These are phyloP conservation scores for Fistularia tabacaria DNA, from an alignment of 2,797 vertebrate species.

Conservation along the genomic window DNA sequence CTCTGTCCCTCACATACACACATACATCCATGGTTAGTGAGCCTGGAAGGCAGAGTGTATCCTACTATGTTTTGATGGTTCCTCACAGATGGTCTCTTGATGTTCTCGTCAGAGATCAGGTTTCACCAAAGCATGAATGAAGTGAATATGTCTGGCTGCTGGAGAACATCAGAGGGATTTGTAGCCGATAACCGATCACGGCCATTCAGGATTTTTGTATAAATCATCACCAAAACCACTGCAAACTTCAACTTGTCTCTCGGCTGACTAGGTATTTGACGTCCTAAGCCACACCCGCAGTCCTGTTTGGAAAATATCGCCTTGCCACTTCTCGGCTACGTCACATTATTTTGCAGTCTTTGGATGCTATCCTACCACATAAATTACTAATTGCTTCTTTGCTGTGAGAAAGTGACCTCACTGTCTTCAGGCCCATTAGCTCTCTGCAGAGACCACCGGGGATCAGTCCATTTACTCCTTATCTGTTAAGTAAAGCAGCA, in stretches of 20 bases:
- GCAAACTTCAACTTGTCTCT: not conserved
- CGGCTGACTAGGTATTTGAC: not conserved
- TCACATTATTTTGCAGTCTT: too few relatives aligned
- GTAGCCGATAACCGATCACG: slow-evolving; percentile 3
- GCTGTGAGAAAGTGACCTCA: slow-evolving; percentile 69
- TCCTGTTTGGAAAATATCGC: too few relatives aligned
- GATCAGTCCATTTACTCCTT: slow-evolving; percentile 64
- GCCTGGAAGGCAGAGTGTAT: slow-evolving; percentile 67
- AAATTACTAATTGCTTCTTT: slow-evolving; percentile 58
- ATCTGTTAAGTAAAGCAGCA: slow-evolving; percentile 56
- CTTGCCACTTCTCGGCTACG: too few relatives aligned
- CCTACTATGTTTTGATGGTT: slow-evolving; percentile 56
- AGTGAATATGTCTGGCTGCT: slow-evolving; percentile 29
- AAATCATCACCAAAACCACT: slow-evolving; percentile 12
- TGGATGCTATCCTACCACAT: slow-evolving; percentile 30
- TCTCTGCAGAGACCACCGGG: slow-evolving; percentile 55
- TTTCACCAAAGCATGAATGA: slow-evolving; percentile 54
- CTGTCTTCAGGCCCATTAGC: slow-evolving; percentile 71
- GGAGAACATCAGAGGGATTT: slow-evolving; percentile 15
- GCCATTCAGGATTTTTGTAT: slow-evolving; percentile 7
- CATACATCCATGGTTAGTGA: slow-evolving; percentile 45
- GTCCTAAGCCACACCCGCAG: too few relatives aligned
- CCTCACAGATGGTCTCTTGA: slow-evolving; percentile 69
- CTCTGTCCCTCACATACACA: slow-evolving; percentile 5
- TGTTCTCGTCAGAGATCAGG: slow-evolving; percentile 56